These are phyloP conservation scores for Apostichopus leukothele DNA, from an alignment of 53 echinoderm and acorn worm genomes.

Conservation along the genomic window DNA sequence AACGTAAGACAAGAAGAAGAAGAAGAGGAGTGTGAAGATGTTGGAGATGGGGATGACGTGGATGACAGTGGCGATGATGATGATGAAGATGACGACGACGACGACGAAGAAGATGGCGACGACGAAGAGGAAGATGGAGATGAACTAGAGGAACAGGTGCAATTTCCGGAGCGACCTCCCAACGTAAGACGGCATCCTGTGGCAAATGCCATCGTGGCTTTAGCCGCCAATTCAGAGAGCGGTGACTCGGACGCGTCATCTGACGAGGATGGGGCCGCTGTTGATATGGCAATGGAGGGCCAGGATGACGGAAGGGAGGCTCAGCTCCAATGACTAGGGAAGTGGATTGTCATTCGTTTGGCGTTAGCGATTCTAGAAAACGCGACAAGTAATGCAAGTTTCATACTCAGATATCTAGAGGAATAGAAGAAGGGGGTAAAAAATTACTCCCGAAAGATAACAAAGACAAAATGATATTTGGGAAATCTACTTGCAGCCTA, in stretches of 20 bases:
- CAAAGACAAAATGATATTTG: no score
- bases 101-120: constrained; percentile 78
- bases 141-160: constrained; percentile 89
- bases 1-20: constrained; percentile 48
- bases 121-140: constrained; percentile 85
- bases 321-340: constrained; percentile 46
- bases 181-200: constrained; percentile 79
- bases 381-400: not conserved
- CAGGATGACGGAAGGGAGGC: not conserved
- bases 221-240: not conserved
- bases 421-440: not conserved
- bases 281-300: not conserved
- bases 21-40: constrained; percentile 43
- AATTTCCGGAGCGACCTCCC: constrained; percentile 88
- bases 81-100: constrained; percentile 54
- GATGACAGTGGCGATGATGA: constrained; percentile 30
- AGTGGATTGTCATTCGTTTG: constrained; percentile 42
- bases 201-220: constrained; percentile 18
- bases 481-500: no score
- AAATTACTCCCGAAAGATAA: no score
- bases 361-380: not conserved
- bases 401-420: constrained; percentile 5
- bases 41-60: constrained; percentile 32
- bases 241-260: not conserved
- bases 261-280: not conserved